Evolutionary conservation across 2,888 invertebrate species (phyloP).

Genomic region (Luperina testacea): DNA sequence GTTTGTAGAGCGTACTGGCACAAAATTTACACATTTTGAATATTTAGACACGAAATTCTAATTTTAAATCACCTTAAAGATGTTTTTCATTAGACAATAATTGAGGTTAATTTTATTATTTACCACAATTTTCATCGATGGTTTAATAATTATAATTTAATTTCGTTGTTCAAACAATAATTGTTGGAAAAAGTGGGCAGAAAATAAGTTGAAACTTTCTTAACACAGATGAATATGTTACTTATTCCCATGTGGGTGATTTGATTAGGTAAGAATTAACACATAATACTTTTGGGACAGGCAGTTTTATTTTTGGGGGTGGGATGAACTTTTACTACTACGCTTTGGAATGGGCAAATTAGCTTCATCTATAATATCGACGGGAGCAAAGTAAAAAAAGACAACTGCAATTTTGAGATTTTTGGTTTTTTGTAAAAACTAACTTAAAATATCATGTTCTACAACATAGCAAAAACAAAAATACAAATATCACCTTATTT

Average conservation of each 20-base stretch:
- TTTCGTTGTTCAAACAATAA: not conserved
- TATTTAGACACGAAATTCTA: not conserved
- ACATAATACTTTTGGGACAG: too few species aligned
- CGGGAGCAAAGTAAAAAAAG: too few species aligned
- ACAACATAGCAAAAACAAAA: too few species aligned
- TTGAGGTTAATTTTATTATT: not conserved
- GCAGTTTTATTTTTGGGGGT: not conserved
- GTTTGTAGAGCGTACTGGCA: not conserved
- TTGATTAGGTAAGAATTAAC: too few species aligned
- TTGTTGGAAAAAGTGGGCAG: not conserved
- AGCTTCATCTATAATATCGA: not conserved
- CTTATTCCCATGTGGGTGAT: not conserved
- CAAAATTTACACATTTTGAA: not conserved
- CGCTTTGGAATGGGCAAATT: not conserved
- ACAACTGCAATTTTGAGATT: too few species aligned
- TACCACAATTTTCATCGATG: not conserved
- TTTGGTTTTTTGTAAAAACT: too few species aligned
- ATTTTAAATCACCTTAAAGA: not conserved
- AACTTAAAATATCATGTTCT: too few species aligned
- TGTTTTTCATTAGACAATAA: not conserved
- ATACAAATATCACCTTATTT: too few species aligned
- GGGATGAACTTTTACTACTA: too few species aligned
- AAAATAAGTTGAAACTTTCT: not conserved
- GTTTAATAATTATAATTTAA: not conserved
- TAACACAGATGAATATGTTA: not conserved